Percentiles rank a stretch among this genome's conserved stretches.
Conservation (phyloP, 53 echinoderm and acorn worm species). For the Arbacia lixula region DNA sequence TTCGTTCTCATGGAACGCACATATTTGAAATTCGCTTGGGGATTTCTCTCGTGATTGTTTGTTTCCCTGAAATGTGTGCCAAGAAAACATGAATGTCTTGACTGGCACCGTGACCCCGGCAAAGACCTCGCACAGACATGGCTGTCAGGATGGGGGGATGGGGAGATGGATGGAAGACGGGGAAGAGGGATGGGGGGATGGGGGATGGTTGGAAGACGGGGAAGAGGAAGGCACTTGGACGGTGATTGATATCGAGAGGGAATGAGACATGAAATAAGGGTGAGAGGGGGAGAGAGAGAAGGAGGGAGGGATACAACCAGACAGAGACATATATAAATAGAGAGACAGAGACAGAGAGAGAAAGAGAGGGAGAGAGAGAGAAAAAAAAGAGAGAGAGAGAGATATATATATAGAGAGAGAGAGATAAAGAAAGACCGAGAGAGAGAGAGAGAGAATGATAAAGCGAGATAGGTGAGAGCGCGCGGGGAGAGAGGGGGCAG, state of each 20-base stretch:
- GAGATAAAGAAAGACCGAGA: no score
- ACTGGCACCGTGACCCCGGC: neutral
- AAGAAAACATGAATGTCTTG: constrained; percentile 41
- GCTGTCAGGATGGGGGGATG: no score
- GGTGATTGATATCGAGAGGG: neutral
- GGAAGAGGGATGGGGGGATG: no score
- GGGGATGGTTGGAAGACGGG: no score
- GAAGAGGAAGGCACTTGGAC: no score
- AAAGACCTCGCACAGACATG: no score
- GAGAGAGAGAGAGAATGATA: no score
- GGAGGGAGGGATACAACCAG: neutral
- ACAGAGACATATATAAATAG: neutral
- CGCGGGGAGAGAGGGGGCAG: no score
- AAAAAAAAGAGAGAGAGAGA: neutral
- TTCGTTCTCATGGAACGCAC: constrained; percentile 31
- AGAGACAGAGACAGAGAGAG: neutral
- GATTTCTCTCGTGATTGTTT: constrained; percentile 30
- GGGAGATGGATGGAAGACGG: no score
- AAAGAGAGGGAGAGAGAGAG: neutral
- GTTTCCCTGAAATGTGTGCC: constrained; percentile 43
- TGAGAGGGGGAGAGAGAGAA: neutral
- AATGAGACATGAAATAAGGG: neutral
- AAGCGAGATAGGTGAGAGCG: no score
- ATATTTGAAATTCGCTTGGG: constrained; percentile 40
- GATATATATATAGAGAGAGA: no score